Base-by-base conservation (phyloP, 2,888 invertebrate genomes). In the Cacoxenus indagator region DNA sequence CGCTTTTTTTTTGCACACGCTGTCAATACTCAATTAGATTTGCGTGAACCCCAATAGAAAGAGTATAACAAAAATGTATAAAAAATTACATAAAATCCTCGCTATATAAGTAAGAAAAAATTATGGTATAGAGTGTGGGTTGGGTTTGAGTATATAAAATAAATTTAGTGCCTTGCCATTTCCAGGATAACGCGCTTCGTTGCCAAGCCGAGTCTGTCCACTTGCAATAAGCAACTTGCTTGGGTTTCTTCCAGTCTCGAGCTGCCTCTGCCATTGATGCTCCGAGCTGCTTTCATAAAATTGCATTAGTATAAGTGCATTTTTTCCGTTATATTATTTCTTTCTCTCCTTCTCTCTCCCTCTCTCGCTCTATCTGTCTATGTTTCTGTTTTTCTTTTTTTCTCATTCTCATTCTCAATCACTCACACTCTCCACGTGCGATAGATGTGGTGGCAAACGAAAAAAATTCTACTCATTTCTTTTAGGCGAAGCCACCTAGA, bases 301-400 rank as follows among this genome's bases (percentile, higher is more conserved):
- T 61, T 73, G 67, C 69, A 69, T 75, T 64, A 67, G 71, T 72
- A 26, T 71, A 67, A 70, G 74, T 74, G 70, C 27, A 62, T 24
- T 67, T 67, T 66, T 59, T 67, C 43, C 26, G 59, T 31, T 17
- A 45, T 54, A 61, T 69, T 70, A 43, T 51, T 51, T 2, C 22
- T 17, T 51, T 51, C 51, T 51, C 51, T 51, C n/a, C 11, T 51
- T 51, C 51, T 8, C 22, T 48, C 19, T 14, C 48, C 17, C 8
- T 17, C 48, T 17, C 9, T 37, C 37, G 14, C 37, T 37, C 9
- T 5, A 8, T n/a, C n/a, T n/a, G n/a, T n/a, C n/a, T n/a, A n/a
- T n/a, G n/a, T 67, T 67, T n/a, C n/a, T n/a, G n/a, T n/a, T n/a
- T n/a, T n/a, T n/a, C n/a, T 43, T 43, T 43, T 66, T 76, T 37